Base-by-base conservation (phyloP, 1,140 invertebrate species). In the Meloidogyne floridensis region DNA sequence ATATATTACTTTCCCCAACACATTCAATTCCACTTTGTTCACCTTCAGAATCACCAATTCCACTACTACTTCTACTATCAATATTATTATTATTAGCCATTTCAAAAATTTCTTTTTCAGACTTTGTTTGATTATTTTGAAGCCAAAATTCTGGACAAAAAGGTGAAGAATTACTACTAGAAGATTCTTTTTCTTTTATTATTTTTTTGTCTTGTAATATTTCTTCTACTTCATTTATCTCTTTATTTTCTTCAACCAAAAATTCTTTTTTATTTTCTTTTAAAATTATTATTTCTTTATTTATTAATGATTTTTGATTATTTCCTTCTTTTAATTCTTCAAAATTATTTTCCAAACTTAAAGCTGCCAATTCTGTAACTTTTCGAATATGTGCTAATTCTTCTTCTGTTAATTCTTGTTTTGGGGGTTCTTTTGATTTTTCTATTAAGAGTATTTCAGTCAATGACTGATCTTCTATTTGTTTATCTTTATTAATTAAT, bases 381-480 rank as follows among this genome's bases (percentile, higher is more conserved):
- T 56, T 74, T n/a, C 59, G 53, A 72, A 84, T 84, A 53, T 84
- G 81, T 47, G 59, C 76, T 11, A 83, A 32, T 80, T 84, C 81
- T 53, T 71, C 83, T 54, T 77, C 53, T n/a, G 81, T 73, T 9
- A 84, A 51, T 18, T 75, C n/a, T 47, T 32, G 32, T 47, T 80
- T 18, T 4, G 4, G 51, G 3, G 15, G 5, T 51, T 13, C 72
- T 73, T 13, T 73, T 51, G 5, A 1, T 20, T 11, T 4, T 71
- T 71, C 32, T 32, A 32, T 32, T 32, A 32, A 32, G 2, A 32
- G 1, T 32, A 32, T 32, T 32, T 32, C 32, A 32, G 32, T 32
- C 32, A 32, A 9, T 32, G 69, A 18, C 9, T 71, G n/a, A 71
- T 9, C 32, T 7, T 7, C 9, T 71, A 18, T 18, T 71, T 71